These are phyloP conservation scores for Alexandromys fortis DNA, from an alignment of 2,113 vertebrate genomes.

Conservation along the genomic window DNA sequence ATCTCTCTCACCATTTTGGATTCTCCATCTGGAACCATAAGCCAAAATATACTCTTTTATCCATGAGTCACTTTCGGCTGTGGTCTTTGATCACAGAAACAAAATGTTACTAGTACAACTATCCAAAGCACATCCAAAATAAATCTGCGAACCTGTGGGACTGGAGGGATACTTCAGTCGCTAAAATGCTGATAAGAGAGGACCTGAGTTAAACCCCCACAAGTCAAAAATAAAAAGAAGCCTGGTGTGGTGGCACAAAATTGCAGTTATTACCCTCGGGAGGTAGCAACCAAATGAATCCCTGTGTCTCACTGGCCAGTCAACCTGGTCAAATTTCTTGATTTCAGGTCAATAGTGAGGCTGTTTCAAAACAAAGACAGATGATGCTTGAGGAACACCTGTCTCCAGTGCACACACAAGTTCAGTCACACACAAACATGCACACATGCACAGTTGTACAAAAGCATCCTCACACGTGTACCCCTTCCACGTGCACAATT, in stretches of 20 bases:
- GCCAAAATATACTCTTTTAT: background rate
- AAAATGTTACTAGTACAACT: background rate
- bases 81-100: background rate
- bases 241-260: background rate
- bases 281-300: no score
- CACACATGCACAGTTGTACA: background rate
- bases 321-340: background rate
- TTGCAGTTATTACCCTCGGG: background rate
- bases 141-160: background rate
- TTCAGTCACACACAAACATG: background rate
- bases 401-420: background rate
- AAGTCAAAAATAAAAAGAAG: background rate
- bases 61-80: background rate
- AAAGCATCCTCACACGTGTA: background rate
- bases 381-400: background rate
- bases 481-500: no score
- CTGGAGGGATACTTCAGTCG: background rate
- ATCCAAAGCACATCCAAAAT: background rate
- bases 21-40: background rate
- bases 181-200: background rate
- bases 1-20: background rate
- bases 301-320: background rate
- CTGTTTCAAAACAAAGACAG: background rate
- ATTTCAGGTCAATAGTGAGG: background rate
- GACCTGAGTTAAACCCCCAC: background rate